phyloP scores from a whole-genome alignment of 2,113 vertebrate genomes.

The Bos indicus region DNA sequence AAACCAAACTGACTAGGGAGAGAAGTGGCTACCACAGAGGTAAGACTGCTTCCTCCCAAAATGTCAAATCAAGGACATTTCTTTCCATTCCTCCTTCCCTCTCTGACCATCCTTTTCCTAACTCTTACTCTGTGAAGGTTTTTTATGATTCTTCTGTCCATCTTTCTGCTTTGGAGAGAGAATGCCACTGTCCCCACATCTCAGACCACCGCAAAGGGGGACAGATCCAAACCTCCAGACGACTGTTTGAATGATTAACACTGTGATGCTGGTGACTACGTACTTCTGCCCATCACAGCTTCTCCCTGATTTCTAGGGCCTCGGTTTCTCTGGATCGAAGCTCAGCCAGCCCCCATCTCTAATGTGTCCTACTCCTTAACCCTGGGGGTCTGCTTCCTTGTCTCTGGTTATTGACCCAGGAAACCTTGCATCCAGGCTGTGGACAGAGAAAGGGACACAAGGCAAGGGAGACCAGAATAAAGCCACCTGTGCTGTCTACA shows the following conservation, averaged over 20 bases:
- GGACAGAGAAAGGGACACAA: not conserved
- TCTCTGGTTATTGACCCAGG: not conserved
- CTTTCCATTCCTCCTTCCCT: not conserved
- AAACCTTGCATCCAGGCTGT: not conserved
- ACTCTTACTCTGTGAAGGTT: not conserved
- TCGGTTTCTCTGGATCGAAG: not conserved
- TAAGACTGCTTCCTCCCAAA: not conserved
- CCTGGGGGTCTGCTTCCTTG: not conserved
- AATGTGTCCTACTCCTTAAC: not conserved
- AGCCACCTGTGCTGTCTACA: not conserved
- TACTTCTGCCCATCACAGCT: not conserved
- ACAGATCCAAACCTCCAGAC: not conserved
- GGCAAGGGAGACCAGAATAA: not conserved
- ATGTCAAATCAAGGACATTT: not conserved
- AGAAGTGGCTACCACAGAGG: not conserved
- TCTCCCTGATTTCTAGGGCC: not conserved
- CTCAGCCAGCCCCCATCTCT: not conserved
- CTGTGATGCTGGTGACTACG: rapidly evolving
- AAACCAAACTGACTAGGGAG: not conserved
- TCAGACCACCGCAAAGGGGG: not conserved
- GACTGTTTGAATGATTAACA: not conserved
- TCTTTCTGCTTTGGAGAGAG: not conserved
- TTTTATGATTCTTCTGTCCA: not conserved
- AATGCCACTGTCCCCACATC: not conserved
- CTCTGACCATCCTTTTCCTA: not conserved